Evolutionary conservation across 2,797 vertebrate species (phyloP).

Genomic region (Rhincodon typus): DNA sequence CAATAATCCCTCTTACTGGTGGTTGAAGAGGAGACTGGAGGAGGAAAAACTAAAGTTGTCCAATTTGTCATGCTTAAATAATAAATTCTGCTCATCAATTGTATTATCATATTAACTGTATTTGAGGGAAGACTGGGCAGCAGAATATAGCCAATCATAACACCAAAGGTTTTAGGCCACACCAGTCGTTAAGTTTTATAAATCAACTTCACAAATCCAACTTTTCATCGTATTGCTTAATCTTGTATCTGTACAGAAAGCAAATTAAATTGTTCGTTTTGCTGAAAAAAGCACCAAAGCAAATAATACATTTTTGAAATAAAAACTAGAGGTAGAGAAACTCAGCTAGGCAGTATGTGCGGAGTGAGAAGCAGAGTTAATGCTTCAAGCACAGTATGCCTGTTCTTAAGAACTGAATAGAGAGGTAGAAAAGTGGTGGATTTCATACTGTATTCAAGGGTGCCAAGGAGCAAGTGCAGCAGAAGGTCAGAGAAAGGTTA

Average conservation of each 20-base stretch:
- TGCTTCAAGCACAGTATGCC: too few relatives aligned
- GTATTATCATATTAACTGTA: neutral
- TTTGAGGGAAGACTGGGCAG: neutral
- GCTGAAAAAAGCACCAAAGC: neutral
- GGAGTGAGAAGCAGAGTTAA: too few relatives aligned
- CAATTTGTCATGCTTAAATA: constrained; percentile 10
- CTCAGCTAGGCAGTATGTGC: too few relatives aligned
- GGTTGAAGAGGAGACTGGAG: neutral
- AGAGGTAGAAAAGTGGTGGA: too few relatives aligned
- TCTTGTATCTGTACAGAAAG: neutral
- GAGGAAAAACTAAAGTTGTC: constrained; percentile 13
- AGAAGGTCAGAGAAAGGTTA: too few relatives aligned
- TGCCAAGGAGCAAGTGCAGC: too few relatives aligned
- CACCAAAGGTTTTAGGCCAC: neutral
- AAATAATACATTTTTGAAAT: neutral
- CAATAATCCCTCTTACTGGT: neutral
- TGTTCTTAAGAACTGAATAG: too few relatives aligned
- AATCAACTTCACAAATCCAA: neutral
- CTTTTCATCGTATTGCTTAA: constrained; percentile 2
- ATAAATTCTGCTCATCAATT: neutral
- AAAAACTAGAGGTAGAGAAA: too few relatives aligned
- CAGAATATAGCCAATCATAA: neutral
- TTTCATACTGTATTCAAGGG: too few relatives aligned
- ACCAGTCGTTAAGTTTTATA: neutral
- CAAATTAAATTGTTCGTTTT: neutral